Base-by-base conservation (phyloP, 1,140 invertebrate genomes). In the Teleogryllus occipitalis region DNA sequence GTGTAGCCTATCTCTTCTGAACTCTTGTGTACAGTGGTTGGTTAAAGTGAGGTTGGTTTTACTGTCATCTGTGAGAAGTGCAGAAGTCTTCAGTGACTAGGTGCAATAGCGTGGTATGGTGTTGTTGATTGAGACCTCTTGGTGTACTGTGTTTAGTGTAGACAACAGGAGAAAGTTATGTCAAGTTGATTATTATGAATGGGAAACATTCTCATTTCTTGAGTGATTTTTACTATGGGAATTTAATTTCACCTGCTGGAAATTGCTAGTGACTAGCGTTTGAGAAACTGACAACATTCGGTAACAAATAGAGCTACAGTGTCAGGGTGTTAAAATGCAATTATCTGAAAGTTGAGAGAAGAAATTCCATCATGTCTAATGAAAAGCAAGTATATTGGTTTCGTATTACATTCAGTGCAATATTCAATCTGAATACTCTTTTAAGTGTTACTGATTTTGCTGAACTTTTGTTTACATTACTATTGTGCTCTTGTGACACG, bases 361-460 rank as follows among this genome's bases (percentile, higher is more conserved):
- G 54, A 65, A 7, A 65, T 65, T 65, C 18, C 54, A 65, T 65
- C 54, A 65, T 65, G 54, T 65, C 54, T 65, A 14, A 65, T 65
- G 54, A 65, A 65, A 65, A 65, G 54, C 54, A 65, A 65, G 54
- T 65, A 65, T 65, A 65, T 65, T 65, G 18, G 54, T 65, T 65
- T 65, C 54, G 18, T 65, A 65, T 65, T 65, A 10, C 54, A 65
- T 14, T 65, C 27, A 65, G 18, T 65, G 54, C 54, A 65, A 65
- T 18, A 65, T 18, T 65, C 54, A 65, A 65, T 18, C 18, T 65
- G 10, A 65, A 14, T 65, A 65, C 7, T 65, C 54, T 18, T 65
- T 65, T 18, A 14, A 10, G 18, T 65, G 54, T 65, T 65, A 14
- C 54, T 65, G 18, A 14, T 10, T 65, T 10, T 65, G 54, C 54